Evolutionary conservation across 2,888 invertebrate species (phyloP), one percentile per base, ranked within the genome.

Genomic region (Osmoderma eremita): DNA sequence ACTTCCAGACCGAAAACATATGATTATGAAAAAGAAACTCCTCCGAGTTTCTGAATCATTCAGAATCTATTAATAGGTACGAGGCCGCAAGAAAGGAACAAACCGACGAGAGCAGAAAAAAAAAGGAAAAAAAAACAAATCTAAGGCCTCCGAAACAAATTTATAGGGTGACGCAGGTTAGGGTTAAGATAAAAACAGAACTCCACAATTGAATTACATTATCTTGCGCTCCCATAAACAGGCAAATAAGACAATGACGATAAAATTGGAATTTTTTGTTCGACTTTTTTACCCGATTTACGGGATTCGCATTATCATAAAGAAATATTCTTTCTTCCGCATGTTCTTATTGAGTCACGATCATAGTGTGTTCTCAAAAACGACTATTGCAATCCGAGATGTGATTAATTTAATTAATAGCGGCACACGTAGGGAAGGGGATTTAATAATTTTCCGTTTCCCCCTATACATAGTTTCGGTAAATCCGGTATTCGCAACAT

Each of bases 101-200:
- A 53, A 42, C 42, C 6, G 51, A 41, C 17, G 41, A 22, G 24
- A 41, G 63, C 39, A 41, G 45, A 49, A 45, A 51, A 54, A 54
- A 61, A 62, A 20, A 15, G 20, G 20, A 45, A 53, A 48, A 51
- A 67, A 67, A 67, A 62, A 36, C 18, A 61, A 67, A 53, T 41
- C 24, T 51, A 41, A 50, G 62, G 48, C 61, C 67, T 51, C 53
- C 24, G 67, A 51, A 62, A 67, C 61, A 50, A 72, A 72, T 71
- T 72, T 72, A 72, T 69, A 70, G 71, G 66, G 72, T 72, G 72
- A 68, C 72, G 69, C 69, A 72, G 72, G 72, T 72, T 72, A 72
- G 70, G 72, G 72, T 70, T 65, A 69, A 68, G 68, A 72, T 69
- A 69, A 64, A 67, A 67, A 65, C 67, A 67, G 56, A 62, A 61